Base-by-base conservation (phyloP, 2,888 invertebrate species). In the Prenolepis imparis region DNA sequence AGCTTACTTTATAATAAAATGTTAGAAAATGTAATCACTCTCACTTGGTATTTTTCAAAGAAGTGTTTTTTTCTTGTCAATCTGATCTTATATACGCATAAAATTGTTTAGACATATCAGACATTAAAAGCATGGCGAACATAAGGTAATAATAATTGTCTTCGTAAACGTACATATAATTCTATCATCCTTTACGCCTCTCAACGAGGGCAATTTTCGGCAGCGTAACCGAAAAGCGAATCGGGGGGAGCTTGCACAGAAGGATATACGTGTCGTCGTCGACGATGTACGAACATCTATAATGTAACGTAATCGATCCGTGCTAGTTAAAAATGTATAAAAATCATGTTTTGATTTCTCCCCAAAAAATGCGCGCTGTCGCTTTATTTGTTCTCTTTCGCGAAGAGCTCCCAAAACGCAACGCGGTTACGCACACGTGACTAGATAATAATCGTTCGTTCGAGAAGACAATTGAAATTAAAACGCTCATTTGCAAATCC, bases 261-360 rank as follows among this genome's bases (percentile, higher is more conserved):
- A 63, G 84, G 73, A 81, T 84, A 81, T 84, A 57, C 80, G 74
- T 72, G 48, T 72, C 36, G 28, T 61, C 44, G 21, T 61, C 21
- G 80, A 36, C 4, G 11, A 59, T 70, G 75, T 61, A 73, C 28
- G 48, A 70, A 78, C 24, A 44, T 12, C 72, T 55, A 28, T 28
- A 63, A 52, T 74, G 72, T 24, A 61, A 88, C 77, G 72, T 72
- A 86, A 75, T 80, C 70, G 44, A 36, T 70, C 81, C 74, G 41
- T 80, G 64, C 78, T 80, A 80, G 74, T 85, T 86, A 84, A 70
- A 89, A 86, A 84, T 83, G 88, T 88, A 88, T 84, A 89, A 89
- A 89, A 89, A 82, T 82, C 89, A 85, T 82, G 63, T 85, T 89
- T 87, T 85, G 74, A 86, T 87, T 88, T 67, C 8, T 67, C 15